Conservation (phyloP, 2,113 vertebrate genomes). For the Okapia johnstoni region DNA sequence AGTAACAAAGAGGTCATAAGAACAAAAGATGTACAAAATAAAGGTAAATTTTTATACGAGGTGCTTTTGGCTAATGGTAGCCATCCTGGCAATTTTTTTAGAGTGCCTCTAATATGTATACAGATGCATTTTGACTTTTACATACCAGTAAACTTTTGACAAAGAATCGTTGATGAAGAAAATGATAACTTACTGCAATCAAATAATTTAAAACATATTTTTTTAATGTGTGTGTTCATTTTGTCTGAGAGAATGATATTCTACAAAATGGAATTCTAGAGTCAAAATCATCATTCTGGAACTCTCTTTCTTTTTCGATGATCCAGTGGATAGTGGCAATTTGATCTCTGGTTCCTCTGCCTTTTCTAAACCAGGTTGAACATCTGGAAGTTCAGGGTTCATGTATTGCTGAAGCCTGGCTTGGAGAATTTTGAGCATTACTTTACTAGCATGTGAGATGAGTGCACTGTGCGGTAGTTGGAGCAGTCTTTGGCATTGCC, state of each 20-base stretch:
- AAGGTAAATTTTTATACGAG: background rate
- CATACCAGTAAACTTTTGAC: background rate
- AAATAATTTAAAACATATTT: background rate
- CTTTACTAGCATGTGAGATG: background rate
- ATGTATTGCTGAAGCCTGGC: background rate
- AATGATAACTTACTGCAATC: background rate
- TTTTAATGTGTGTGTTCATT: background rate
- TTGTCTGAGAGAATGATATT: background rate
- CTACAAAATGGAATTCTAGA: background rate
- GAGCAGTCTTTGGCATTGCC: background rate
- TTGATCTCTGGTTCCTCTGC: background rate
- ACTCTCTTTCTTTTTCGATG: background rate
- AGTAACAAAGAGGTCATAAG: background rate
- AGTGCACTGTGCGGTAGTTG: accelerated
- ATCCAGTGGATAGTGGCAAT: background rate
- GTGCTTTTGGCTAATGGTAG: background rate
- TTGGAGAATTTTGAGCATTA: background rate
- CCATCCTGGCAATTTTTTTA: background rate
- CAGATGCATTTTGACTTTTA: background rate
- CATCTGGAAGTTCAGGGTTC: background rate
- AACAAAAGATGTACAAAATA: background rate
- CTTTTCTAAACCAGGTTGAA: background rate
- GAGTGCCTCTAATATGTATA: background rate
- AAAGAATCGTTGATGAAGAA: background rate
- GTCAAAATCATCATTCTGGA: background rate